phyloP scores from a whole-genome alignment of 2,113 vertebrate genomes.

The Scophthalmus maximus region DNA sequence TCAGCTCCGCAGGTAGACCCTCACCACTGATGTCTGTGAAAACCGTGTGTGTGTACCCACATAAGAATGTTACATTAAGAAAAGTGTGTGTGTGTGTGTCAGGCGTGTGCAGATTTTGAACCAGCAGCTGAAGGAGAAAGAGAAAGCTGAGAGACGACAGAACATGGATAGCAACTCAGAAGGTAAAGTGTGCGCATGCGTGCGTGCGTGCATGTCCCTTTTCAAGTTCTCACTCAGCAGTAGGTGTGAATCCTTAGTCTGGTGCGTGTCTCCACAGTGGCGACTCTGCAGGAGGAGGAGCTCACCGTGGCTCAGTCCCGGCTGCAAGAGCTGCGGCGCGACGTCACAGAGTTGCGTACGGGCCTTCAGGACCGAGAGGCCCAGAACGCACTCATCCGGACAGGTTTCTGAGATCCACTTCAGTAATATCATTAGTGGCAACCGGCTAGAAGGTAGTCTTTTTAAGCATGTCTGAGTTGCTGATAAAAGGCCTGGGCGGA shows the following conservation, averaged over 20 bases:
- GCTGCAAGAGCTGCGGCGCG: slow-evolving; percentile 84
- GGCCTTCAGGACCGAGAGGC: slow-evolving; percentile 81
- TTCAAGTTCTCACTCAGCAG: not conserved
- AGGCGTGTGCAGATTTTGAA: slow-evolving; percentile 87
- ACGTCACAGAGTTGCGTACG: slow-evolving; percentile 84
- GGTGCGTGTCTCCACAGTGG: slow-evolving; percentile 51
- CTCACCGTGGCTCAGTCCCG: slow-evolving; percentile 80
- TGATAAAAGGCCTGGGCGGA: no score
- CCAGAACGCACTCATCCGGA: slow-evolving; percentile 78
- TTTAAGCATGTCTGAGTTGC: no score
- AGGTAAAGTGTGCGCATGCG: slow-evolving; percentile 72
- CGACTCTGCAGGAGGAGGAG: slow-evolving; percentile 84
- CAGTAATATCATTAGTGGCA: no score
- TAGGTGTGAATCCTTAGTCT: not conserved
- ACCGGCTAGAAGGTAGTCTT: no score
- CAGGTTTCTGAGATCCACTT: slow-evolving; percentile 74
- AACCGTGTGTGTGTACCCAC: not conserved
- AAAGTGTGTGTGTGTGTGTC: slow-evolving; percentile 16
- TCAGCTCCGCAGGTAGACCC: slow-evolving; percentile 83
- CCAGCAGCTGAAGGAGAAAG: slow-evolving; percentile 84
- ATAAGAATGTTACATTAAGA: not conserved
- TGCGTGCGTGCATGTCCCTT: not conserved
- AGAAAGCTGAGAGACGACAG: slow-evolving; percentile 74
- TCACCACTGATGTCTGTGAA: not conserved
- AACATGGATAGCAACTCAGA: slow-evolving; percentile 77